These are phyloP conservation scores for Thumatha senex DNA, from an alignment of 2,888 invertebrate species.

Conservation along the genomic window DNA sequence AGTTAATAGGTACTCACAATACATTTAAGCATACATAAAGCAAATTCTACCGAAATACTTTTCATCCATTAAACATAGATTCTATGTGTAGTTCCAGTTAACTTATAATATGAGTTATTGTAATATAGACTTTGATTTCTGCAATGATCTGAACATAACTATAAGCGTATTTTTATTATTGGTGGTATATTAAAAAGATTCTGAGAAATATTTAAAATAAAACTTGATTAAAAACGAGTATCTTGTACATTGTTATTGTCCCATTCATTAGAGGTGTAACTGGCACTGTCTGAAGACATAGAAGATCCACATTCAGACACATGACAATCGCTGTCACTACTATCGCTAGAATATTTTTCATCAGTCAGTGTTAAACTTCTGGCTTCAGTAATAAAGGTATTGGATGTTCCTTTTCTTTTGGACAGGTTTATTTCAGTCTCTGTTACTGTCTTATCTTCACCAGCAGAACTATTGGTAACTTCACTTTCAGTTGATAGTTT, in stretches of 20 bases:
- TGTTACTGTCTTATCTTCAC: background rate
- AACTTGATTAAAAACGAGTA: constrained; percentile 54
- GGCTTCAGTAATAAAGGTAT: background rate
- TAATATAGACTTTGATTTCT: too few species aligned
- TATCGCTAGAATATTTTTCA: background rate
- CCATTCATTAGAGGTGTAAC: constrained; percentile 39
- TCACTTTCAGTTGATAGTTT: constrained; percentile 6
- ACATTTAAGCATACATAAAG: too few species aligned
- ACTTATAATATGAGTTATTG: too few species aligned
- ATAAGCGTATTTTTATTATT: background rate
- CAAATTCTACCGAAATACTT: too few species aligned
- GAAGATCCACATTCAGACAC: constrained; percentile 18
- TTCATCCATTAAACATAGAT: too few species aligned
- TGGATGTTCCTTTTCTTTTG: background rate
- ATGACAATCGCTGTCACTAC: background rate
- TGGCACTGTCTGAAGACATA: constrained; percentile 39
- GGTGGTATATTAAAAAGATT: background rate
- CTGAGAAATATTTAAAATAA: background rate
- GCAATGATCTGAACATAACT: too few species aligned
- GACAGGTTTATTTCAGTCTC: background rate
- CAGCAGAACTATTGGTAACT: constrained; percentile 24
- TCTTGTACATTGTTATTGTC: constrained; percentile 47
- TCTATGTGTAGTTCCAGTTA: too few species aligned
- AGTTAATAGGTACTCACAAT: too few species aligned
- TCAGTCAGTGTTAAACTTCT: background rate